Conservation (phyloP, 2,888 invertebrate genomes). For the Orchestes rusci region DNA sequence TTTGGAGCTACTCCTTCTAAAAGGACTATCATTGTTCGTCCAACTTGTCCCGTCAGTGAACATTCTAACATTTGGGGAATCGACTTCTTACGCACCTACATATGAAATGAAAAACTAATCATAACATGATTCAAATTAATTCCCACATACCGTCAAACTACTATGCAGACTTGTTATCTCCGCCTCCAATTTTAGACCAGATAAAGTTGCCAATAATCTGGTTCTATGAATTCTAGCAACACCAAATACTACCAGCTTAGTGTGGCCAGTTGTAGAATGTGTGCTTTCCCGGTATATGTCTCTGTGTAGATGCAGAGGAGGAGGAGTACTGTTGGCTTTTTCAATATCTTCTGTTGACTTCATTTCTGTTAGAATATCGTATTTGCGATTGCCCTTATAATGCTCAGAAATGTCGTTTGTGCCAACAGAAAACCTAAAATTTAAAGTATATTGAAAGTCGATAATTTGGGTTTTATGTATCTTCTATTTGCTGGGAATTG, state of each 20-base stretch:
- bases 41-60: conserved; percentile 82
- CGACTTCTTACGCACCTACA: conserved; percentile 66
- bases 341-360: conserved; percentile 53
- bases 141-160: conserved; percentile 60
- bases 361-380: conserved; percentile 50
- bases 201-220: conserved; percentile 78
- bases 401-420: conserved; percentile 60
- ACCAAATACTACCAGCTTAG: conserved; percentile 78
- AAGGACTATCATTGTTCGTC: conserved; percentile 84
- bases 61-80: conserved; percentile 61
- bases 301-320: conserved; percentile 22
- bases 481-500: too few relatives aligned
- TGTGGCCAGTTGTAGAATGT: conserved; percentile 47
- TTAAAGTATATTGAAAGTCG: too few relatives aligned
- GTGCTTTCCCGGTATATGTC: conserved; percentile 12
- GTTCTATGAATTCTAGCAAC: conserved; percentile 82
- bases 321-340: conserved; percentile 45
- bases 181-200: conserved; percentile 89
- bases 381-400: conserved; percentile 54
- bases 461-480: too few relatives aligned
- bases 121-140: too few relatives aligned
- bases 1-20: conserved; percentile 85
- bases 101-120: too few relatives aligned
- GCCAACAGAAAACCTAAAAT: conserved; percentile 56
- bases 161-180: conserved; percentile 88